Evolutionary conservation across 1,140 invertebrate genomes (phyloP), one percentile per base, ranked within the genome.

Genomic region (Drosophila burlai): DNA sequence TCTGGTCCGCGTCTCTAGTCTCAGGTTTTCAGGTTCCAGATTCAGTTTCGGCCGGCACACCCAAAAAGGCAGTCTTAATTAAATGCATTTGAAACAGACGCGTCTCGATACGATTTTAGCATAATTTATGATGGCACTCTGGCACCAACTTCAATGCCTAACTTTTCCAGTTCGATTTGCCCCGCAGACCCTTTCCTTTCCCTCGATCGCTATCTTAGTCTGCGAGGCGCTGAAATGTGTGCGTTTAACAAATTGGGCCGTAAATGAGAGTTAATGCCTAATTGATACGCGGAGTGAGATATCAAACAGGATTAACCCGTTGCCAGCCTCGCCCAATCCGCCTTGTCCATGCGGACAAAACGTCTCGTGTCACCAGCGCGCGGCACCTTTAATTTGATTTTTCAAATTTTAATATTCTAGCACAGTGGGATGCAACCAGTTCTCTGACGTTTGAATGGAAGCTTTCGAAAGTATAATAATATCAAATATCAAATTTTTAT

Each of bases 211-310:
- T 38, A 62, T 47, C 40, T 52, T 2, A 15, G 52, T 26, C 45
- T 21, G 31, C 55, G 75, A 81, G 77, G 78, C 63, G 79, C 67
- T 81, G 68, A 89, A 89, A 90, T 81, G 71, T 76, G 67, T 73
- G 82, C 63, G 81, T 72, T 90, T 76, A 90, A 85, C 85, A 89
- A 89, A 89, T 89, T 89, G 85, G 78, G 9, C 74, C 71, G 84
- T 81, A 84, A 89, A 74, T 84, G 61, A 81, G 79, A 90, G 75
- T 66, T 90, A 85, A 80, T 76, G 76, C 42, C 54, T 71, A 68
- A 69, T 83, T 72, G 66, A 76, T 84, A 55, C 66, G 43, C 52
- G 3, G 50, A 65, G 55, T 75, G 24, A 85, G 66, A 81, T 76
- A 74, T 71, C 55, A 55, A 86, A 86, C 79, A 76, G 83, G 83